These are phyloP conservation scores for Blomia tropicalis DNA, from an alignment of 2,888 invertebrate species.

Conservation along the genomic window DNA sequence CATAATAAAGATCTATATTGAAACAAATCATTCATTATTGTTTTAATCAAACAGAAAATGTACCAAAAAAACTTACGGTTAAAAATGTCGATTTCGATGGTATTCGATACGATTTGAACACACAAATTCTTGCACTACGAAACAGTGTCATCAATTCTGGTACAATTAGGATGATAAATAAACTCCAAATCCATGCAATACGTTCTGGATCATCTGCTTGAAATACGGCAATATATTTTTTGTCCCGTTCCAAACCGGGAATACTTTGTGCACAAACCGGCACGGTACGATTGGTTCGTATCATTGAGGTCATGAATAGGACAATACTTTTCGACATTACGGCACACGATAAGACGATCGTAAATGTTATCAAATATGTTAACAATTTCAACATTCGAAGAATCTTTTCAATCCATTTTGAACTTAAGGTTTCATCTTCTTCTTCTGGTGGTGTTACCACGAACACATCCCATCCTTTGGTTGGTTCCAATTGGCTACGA, in stretches of 20 bases:
- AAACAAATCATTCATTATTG: conserved; percentile 9
- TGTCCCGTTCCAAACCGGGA: conserved; percentile 53
- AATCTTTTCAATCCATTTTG: conserved; percentile 48
- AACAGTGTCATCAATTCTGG: conserved; percentile 76
- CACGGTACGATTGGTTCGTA: conserved; percentile 54
- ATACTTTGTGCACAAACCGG: conserved; percentile 55
- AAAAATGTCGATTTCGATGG: conserved; percentile 50
- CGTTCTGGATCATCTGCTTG: conserved; percentile 62
- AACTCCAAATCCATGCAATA: conserved; percentile 81
- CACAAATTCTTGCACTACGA: conserved; percentile 65
- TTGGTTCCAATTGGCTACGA: conserved; percentile 18
- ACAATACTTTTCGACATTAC: conserved; percentile 74
- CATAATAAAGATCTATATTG: conserved; percentile 53
- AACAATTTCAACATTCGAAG: conserved; percentile 46
- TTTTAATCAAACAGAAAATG: background rate
- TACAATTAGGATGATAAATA: conserved; percentile 66
- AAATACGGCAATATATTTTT: conserved; percentile 55
- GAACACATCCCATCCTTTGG: conserved; percentile 63
- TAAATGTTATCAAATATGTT: conserved; percentile 67
- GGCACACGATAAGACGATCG: conserved; percentile 64
- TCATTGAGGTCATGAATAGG: conserved; percentile 78
- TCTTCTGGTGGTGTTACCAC: conserved; percentile 51
- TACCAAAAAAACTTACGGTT: conserved; percentile 35
- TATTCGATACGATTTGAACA: conserved; percentile 68
- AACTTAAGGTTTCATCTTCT: conserved; percentile 49